These are phyloP conservation scores for Tetrao urogallus DNA, from an alignment of 2,113 vertebrate genomes.

Conservation along the genomic window DNA sequence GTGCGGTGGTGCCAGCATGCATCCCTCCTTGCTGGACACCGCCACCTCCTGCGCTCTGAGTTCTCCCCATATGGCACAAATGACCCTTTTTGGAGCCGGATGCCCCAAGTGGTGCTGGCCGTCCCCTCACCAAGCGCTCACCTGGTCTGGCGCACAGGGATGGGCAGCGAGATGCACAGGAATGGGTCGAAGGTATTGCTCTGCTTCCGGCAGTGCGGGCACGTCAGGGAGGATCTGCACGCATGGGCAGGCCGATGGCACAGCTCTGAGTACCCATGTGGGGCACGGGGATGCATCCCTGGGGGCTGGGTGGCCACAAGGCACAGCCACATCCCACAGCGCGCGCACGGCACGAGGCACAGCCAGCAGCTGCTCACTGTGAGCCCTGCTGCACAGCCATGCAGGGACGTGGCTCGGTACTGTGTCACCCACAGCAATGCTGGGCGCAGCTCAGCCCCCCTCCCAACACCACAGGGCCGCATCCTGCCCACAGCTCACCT, in stretches of 20 bases:
- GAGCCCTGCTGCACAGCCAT: not conserved
- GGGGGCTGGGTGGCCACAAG: not conserved
- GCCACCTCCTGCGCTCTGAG: no score
- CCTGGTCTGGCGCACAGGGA: constrained; percentile 94
- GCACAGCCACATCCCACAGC: not conserved
- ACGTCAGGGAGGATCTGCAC: constrained; percentile 92
- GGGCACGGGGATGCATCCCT: no score
- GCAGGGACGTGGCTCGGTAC: no score
- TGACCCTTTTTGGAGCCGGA: no score
- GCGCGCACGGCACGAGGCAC: not conserved
- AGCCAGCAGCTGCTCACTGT: accelerated
- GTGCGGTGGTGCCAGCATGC: not conserved
- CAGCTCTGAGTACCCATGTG: not conserved
- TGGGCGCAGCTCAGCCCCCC: no score
- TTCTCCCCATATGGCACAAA: not conserved
- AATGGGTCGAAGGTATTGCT: constrained; percentile 98
- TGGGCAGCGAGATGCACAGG: constrained; percentile 92
- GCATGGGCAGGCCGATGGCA: accelerated
- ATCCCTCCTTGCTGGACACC: no score
- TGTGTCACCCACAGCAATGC: no score
- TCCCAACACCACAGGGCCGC: not conserved
- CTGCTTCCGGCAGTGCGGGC: constrained; percentile 94
- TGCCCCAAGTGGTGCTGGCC: no score
- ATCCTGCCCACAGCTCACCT: constrained; percentile 79
- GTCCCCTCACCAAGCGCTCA: constrained; percentile 37